Conservation (phyloP, 1,140 invertebrate genomes). For the Battus philenor region DNA sequence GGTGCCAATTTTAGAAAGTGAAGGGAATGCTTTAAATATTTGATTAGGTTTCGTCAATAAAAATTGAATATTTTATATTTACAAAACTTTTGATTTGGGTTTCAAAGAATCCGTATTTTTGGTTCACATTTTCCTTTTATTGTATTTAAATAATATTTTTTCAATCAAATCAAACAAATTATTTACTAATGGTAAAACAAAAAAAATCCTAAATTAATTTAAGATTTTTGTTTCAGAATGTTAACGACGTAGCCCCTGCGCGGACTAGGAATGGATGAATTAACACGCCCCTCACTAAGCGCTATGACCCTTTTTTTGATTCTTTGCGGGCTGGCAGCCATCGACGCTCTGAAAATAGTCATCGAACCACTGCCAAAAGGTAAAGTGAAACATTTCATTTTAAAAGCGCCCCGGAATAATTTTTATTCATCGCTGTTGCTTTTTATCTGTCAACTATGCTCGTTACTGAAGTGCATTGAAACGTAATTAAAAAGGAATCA, state of each 20-base stretch:
- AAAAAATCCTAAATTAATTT: not conserved
- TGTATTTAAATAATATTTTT: no score
- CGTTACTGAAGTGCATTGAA: slow-evolving; percentile 24
- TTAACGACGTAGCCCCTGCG: slow-evolving; percentile 30
- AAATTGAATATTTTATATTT: no score
- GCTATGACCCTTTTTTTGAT: slow-evolving; percentile 54
- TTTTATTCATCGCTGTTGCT: slow-evolving; percentile 13
- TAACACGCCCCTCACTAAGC: slow-evolving; percentile 25
- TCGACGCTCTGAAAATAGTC: slow-evolving; percentile 57
- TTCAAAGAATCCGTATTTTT: no score
- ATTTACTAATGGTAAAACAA: no score
- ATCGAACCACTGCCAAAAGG: slow-evolving; percentile 71
- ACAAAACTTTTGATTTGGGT: no score
- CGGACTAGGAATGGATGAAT: slow-evolving; percentile 43
- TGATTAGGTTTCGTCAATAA: slow-evolving; percentile 30
- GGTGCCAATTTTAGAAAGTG: slow-evolving; percentile 47
- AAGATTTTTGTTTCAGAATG: slow-evolving; percentile 44
- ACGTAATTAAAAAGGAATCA: slow-evolving; percentile 23
- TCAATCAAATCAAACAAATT: no score
- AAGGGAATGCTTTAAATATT: slow-evolving; percentile 46
- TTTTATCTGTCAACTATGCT: slow-evolving; percentile 20
- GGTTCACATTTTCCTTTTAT: no score
- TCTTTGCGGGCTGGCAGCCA: slow-evolving; percentile 38
- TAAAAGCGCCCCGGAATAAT: slow-evolving; percentile 20
- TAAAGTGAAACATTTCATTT: slow-evolving; percentile 30